Conservation (phyloP, 2,113 vertebrate species). For the Pterocles orientalis region DNA sequence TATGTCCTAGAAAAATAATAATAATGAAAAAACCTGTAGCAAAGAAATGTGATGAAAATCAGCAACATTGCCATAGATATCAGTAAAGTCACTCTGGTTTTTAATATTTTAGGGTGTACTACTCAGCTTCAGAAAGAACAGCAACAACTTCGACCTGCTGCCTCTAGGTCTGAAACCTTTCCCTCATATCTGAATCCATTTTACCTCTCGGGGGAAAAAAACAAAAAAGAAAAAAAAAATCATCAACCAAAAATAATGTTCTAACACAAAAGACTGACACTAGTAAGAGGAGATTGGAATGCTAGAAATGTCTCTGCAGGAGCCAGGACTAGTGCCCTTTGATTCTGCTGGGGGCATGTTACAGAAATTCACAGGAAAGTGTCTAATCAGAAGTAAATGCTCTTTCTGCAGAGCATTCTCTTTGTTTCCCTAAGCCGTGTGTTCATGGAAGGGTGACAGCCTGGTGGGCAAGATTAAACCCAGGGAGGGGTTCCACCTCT, state of each 20-base stretch:
- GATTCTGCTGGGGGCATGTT: background rate
- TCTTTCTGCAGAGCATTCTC: background rate
- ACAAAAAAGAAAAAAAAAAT: background rate
- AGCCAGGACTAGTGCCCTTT: background rate
- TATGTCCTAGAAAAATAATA: background rate
- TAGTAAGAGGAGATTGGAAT: background rate
- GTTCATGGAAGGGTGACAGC: background rate
- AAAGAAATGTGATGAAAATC: background rate
- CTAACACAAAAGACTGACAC: background rate
- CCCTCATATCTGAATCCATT: background rate
- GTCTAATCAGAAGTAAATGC: constrained; percentile 20
- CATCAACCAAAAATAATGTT: background rate
- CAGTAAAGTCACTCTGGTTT: background rate
- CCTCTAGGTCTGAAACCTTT: background rate
- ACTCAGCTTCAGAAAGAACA: background rate
- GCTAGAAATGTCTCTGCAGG: background rate
- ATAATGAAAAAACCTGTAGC: background rate
- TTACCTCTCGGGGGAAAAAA: background rate
- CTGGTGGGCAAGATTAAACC: background rate
- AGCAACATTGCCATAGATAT: background rate
- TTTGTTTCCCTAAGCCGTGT: background rate
- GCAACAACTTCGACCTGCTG: background rate
- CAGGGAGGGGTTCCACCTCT: background rate
- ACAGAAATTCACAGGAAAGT: background rate
- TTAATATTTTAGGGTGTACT: background rate